Conservation (phyloP, 2,113 vertebrate species). For the Chelonoidis abingdonii region DNA sequence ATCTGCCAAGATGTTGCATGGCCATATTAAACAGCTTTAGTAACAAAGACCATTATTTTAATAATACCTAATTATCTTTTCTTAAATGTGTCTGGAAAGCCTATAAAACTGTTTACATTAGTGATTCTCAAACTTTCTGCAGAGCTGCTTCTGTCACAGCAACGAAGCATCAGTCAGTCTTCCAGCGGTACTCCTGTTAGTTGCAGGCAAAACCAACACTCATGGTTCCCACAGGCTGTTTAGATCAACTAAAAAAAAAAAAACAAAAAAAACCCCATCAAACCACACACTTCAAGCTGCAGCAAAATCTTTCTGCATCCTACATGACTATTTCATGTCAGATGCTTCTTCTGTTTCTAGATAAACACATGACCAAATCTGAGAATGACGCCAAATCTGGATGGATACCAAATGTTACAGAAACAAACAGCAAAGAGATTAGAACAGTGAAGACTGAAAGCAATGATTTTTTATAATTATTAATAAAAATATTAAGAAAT, state of each 20-base stretch:
- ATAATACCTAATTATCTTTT: neutral
- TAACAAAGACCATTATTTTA: neutral
- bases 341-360: neutral
- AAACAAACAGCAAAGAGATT: neutral
- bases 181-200: neutral
- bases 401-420: neutral
- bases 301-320: neutral
- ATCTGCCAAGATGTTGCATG: too few species aligned
- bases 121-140: neutral
- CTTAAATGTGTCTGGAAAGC: neutral
- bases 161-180: accelerated
- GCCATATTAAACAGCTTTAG: neutral
- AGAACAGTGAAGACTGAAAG: neutral
- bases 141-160: neutral
- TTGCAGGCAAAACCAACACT: neutral
- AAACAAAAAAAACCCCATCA: too few species aligned
- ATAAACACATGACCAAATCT: neutral
- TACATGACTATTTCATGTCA: neutral
- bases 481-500: neutral
- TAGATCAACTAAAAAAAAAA: neutral
- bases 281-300: accelerated
- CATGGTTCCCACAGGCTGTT: neutral
- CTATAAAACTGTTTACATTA: neutral
- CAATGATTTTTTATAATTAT: neutral
- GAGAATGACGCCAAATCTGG: neutral